Percentiles rank a stretch among this genome's conserved stretches.
These are phyloP conservation scores for Embidobia sp. DNA, from an alignment of 2,888 invertebrate genomes.

Conservation along the genomic window DNA sequence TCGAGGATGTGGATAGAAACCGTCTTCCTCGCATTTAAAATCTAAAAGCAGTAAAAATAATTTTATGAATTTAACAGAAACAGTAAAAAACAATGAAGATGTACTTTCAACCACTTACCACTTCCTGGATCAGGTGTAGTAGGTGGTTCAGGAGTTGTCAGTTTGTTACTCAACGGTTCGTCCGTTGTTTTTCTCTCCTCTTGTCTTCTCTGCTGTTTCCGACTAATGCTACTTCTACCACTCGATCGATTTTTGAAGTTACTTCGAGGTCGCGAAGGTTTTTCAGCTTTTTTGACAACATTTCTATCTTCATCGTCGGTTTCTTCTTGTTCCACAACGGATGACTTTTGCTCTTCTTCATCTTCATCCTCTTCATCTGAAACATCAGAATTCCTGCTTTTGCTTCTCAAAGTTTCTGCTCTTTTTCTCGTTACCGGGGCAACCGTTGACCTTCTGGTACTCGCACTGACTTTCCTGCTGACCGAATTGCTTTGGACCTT, in stretches of 20 bases:
- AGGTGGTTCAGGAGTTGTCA: slow-evolving; percentile 90
- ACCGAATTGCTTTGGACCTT: slow-evolving; percentile 66
- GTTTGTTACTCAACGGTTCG: slow-evolving; percentile 81
- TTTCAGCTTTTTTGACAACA: slow-evolving; percentile 66
- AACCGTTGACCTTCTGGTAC: slow-evolving; percentile 68
- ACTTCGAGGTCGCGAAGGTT: slow-evolving; percentile 59
- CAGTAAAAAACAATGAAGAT: too few species aligned
- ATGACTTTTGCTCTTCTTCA: slow-evolving; percentile 41
- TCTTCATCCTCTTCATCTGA: slow-evolving; percentile 62
- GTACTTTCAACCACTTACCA: slow-evolving; percentile 83
- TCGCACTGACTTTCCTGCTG: slow-evolving; percentile 62
- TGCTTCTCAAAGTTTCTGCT: slow-evolving; percentile 63
- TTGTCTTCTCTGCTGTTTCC: slow-evolving; percentile 68
- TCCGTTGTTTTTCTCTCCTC: slow-evolving; percentile 78
- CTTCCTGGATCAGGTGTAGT: slow-evolving; percentile 94
- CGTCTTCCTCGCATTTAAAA: slow-evolving; percentile 96
- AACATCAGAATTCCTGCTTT: slow-evolving; percentile 61
- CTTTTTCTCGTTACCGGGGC: slow-evolving; percentile 67
- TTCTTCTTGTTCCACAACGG: slow-evolving; percentile 59
- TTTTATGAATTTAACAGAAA: slow-evolving; percentile 2
- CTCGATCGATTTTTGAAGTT: slow-evolving; percentile 69
- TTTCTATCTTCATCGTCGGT: slow-evolving; percentile 67
- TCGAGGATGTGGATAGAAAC: slow-evolving; percentile 94
- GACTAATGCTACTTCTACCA: slow-evolving; percentile 70
- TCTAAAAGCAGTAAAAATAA: slow-evolving; percentile 83